These are phyloP conservation scores for Myotis daubentonii DNA, from an alignment of 2,797 vertebrate genomes.

Conservation along the genomic window DNA sequence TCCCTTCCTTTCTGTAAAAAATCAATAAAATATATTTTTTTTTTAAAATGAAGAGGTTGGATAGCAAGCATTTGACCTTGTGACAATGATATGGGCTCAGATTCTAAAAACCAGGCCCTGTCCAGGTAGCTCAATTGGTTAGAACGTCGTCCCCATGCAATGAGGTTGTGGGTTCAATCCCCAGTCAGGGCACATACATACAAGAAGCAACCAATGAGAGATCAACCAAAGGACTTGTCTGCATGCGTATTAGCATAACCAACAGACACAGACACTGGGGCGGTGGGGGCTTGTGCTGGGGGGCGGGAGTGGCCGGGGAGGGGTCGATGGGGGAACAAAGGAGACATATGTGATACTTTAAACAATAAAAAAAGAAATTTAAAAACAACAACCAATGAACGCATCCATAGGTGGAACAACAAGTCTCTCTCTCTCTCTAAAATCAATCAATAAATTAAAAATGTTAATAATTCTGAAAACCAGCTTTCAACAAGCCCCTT, in stretches of 20 bases:
- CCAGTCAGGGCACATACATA: background rate
- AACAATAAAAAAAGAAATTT: no score
- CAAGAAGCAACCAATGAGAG: background rate
- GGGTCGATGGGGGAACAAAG: no score
- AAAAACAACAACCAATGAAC: background rate
- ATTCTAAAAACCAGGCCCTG: background rate
- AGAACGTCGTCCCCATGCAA: background rate
- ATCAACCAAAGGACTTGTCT: no score
- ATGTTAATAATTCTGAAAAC: background rate
- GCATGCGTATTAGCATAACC: no score
- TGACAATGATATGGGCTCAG: background rate
- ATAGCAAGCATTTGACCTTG: background rate
- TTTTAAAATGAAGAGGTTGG: background rate
- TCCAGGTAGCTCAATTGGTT: background rate
- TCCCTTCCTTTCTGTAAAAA: no score
- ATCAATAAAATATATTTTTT: no score
- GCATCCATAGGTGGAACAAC: background rate
- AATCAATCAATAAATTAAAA: background rate
- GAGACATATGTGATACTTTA: no score
- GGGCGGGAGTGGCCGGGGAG: no score
- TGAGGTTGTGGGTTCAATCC: background rate
- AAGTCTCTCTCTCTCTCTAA: background rate
- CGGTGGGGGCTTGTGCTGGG: no score
- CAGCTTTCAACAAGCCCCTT: background rate
- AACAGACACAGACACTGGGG: no score